Evolutionary conservation across 1,140 invertebrate genomes (phyloP), one percentile per base, ranked within the genome.

Genomic region (Wasmannia auropunctata): DNA sequence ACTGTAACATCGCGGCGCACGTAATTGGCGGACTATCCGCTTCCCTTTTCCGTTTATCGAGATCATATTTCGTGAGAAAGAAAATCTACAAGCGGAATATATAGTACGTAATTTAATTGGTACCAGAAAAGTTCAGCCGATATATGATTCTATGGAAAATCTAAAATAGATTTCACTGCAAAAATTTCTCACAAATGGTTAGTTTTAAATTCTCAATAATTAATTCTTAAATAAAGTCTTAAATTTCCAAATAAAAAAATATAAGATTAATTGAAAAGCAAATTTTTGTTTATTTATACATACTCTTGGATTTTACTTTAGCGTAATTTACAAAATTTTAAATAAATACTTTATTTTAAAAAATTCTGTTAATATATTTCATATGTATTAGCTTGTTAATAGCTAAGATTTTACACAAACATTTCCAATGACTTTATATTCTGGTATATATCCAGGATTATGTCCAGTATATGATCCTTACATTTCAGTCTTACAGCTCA

Each of bases 1-100:
- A 54, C 40, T 46, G 63, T 62, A 49, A 81, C 67, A 56, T 77
- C 85, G 34, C 49, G 43, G 60, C 40, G 40, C 62, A n/a, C 74
- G 58, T 77, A 83, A 83, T 83, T 83, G 79, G 79, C 67, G 19
- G 37, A 46, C 67, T 83, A 25, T 43, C 34, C n/a, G 51, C 51
- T 60, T 74, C 67, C 76, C 51, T 72, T 31, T 72, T 56, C n/a
- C 37, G 49, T 58, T 49, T 56, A 72, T 81, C 37, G 51, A 74
- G 19, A 37, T 60, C 54, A 43, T 31, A 67, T 74, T 22, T 74
- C 51, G 22, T 8, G 51, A 60, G 28, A 83, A 56, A 43, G n/a
- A 58, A 69, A 31, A 72, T 81, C 19, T 22, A 7, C 51, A 34
- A 19, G 11, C 4, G 14, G 25, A 81, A 56, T 70, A 56, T 14